Evolutionary conservation across 1,140 invertebrate species (phyloP), one percentile per base, ranked within the genome.

Genomic region (Zaprionus inermis): DNA sequence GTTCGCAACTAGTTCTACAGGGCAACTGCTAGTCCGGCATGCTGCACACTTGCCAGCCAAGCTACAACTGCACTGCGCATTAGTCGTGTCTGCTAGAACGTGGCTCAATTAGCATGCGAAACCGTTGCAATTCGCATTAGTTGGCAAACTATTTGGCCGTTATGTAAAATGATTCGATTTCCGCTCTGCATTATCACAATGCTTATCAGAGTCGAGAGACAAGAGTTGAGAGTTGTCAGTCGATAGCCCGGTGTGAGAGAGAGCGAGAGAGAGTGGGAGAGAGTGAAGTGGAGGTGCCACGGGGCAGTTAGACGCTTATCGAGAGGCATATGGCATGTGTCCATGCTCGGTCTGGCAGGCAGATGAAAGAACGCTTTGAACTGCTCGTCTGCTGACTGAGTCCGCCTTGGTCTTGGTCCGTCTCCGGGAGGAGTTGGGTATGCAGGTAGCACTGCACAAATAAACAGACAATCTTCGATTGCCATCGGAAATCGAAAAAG

Each of bases 401-500:
- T n/a, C n/a, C n/a, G n/a, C n/a, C n/a, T n/a, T n/a, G n/a, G n/a
- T n/a, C n/a, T n/a, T n/a, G n/a, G n/a, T n/a, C n/a, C n/a, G n/a
- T n/a, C n/a, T 18, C 32, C 61, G 30, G 34, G 32, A 58, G 44
- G 56, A 72, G 44, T 59, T 22, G 2, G 36, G 12, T 52, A 38
- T 20, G n/a, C 61, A 57, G 61, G 11, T 34, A 4, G 41, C 46
- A 61, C 41, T 66, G 56, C 36, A 77, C 72, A 86, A 86, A 86
- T 86, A 86, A 86, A 86, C 84, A 89, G 70, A 88, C 83, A 76
- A 79, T 66, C 63, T 71, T 54, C 64, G 76, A 88, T 88, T 72
- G 67, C 76, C 77, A 83, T 88, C 76, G 83, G 84, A 88, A 77
- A 86, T 77, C 41, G 56, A 69, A 71, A 76, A 59, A 64, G 76